A percentile compares a stretch with the other conserved stretches of the same genome.
phyloP scores from a whole-genome alignment of 2,113 vertebrate species.

The Rhabdornis inornatus region DNA sequence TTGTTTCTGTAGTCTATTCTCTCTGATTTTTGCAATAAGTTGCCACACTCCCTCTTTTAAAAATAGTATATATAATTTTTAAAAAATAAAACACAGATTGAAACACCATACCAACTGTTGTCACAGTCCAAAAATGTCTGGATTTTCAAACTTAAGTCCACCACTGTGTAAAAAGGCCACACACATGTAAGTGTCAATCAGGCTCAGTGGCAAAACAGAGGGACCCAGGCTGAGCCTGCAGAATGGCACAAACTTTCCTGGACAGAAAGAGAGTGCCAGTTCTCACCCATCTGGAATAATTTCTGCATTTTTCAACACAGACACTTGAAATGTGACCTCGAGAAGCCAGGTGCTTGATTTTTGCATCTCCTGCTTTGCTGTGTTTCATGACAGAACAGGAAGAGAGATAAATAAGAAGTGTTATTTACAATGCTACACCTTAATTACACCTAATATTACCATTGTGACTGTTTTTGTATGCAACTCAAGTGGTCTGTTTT shows the following conservation, averaged over 20 bases:
- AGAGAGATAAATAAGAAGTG: neutral
- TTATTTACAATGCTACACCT: neutral
- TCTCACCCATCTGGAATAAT: neutral
- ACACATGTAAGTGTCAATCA: conserved; percentile 70
- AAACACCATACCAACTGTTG: conserved; percentile 61
- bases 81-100: conserved; percentile 28
- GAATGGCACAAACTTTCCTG: conserved; percentile 37
- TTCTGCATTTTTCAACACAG: neutral
- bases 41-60: neutral
- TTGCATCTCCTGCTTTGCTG: neutral
- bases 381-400: neutral
- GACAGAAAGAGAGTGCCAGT: neutral
- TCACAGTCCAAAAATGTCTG: conserved; percentile 63
- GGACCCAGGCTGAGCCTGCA: conserved; percentile 43
- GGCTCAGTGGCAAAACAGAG: conserved; percentile 40
- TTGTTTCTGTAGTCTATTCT: neutral
- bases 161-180: conserved; percentile 52
- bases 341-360: neutral
- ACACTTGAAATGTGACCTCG: neutral
- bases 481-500: neutral
- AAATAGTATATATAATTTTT: neutral
- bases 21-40: neutral
- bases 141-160: conserved; percentile 69
- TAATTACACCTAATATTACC: neutral
- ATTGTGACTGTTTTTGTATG: neutral